Conservation (phyloP, 2,888 invertebrate genomes). For the Yponomeuta malinellus region DNA sequence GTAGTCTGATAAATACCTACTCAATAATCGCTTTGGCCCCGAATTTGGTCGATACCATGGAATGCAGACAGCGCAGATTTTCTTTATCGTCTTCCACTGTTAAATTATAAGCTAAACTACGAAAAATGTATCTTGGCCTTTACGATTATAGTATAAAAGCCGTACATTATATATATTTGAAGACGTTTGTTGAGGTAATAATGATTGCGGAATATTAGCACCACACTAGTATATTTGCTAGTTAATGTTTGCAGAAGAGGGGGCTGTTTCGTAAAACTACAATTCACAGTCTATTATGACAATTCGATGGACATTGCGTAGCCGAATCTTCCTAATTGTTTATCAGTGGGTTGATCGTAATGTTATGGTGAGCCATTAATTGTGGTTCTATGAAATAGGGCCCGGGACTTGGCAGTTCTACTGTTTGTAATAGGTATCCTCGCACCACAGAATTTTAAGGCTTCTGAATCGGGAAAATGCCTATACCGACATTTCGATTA, state of each 20-base stretch:
- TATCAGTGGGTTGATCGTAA: no score
- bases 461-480: no score
- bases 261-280: not conserved
- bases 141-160: conserved; percentile 20
- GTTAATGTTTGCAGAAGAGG: conserved; percentile 42
- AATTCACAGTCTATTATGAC: no score
- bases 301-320: no score
- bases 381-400: no score
- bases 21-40: conserved; percentile 19
- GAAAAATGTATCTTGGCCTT: conserved; percentile 31
- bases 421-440: no score
- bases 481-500: no score
- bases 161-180: not conserved
- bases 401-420: no score
- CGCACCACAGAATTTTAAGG: no score
- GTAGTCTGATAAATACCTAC: not conserved
- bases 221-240: conserved; percentile 23
- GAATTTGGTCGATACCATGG: conserved; percentile 26
- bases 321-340: no score
- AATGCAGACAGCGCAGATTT: conserved; percentile 32
- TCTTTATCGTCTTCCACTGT: conserved; percentile 65
- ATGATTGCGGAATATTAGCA: conserved; percentile 33
- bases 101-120: conserved; percentile 36
- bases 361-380: no score
- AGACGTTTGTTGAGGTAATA: conserved; percentile 25